Percentiles rank a stretch among this genome's conserved stretches.
Conservation (phyloP, 1,140 invertebrate species). For the Philotrypesis tridentata region DNA sequence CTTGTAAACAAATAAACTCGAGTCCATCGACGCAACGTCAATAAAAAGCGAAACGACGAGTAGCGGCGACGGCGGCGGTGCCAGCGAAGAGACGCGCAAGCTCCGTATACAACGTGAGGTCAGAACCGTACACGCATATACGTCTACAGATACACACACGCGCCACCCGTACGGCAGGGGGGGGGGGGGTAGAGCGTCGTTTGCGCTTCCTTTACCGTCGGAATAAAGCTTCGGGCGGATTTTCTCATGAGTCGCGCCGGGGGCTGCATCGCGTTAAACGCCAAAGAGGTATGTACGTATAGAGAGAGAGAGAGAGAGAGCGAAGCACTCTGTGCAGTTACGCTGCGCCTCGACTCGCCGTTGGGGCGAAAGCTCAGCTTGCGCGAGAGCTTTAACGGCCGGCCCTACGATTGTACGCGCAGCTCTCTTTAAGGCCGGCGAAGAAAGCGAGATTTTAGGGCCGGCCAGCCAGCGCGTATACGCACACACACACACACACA, state of each 20-base stretch:
- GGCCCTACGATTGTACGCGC: not conserved
- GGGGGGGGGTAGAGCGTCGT: no score
- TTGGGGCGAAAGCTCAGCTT: not conserved
- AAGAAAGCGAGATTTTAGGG: not conserved
- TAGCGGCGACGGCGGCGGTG: no score
- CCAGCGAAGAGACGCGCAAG: not conserved
- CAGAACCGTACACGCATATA: no score
- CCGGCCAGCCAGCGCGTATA: not conserved
- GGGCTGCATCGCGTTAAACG: not conserved
- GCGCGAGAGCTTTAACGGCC: slow-evolving; percentile 14
- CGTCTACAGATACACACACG: not conserved
- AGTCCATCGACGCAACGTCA: no score
- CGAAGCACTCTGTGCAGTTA: not conserved
- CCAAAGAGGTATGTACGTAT: not conserved
- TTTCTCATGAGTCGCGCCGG: not conserved
- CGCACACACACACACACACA: not conserved
- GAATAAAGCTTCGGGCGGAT: slow-evolving; percentile 18
- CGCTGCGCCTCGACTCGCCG: not conserved
- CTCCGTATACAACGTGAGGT: slow-evolving; percentile 11
- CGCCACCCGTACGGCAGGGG: no score
- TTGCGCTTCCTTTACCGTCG: slow-evolving; percentile 3
- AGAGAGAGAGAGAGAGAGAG: not conserved
- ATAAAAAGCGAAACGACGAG: no score
- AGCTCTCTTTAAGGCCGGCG: not conserved
- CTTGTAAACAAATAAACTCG: no score